phyloP scores from a whole-genome alignment of 2,888 invertebrate genomes.

The Agriopis aurantiaria region DNA sequence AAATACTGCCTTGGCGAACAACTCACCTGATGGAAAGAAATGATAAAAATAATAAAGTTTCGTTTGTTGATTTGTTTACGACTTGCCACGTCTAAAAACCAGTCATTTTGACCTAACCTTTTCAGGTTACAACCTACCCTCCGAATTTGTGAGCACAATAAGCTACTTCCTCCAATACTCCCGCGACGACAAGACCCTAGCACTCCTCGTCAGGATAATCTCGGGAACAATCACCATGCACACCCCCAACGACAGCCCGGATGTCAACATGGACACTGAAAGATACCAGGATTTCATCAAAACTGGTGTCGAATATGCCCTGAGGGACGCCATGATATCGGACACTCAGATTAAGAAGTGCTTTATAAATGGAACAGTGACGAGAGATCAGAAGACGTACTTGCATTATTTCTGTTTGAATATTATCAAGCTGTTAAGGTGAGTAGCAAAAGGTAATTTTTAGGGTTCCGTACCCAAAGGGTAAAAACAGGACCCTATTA shows the following conservation, averaged over 20 bases:
- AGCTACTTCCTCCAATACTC: slow-evolving; percentile 88
- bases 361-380: slow-evolving; percentile 63
- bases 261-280: slow-evolving; percentile 71
- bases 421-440: slow-evolving; percentile 77
- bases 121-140: slow-evolving; percentile 87
- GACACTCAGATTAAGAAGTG: slow-evolving; percentile 73
- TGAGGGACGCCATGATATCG: slow-evolving; percentile 72
- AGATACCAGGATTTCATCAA: slow-evolving; percentile 72
- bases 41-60: no score
- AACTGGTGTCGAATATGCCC: slow-evolving; percentile 75
- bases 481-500: no score
- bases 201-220: slow-evolving; percentile 87
- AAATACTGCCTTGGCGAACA: no score
- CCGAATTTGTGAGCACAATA: slow-evolving; percentile 87
- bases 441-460: slow-evolving; percentile 8
- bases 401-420: slow-evolving; percentile 77
- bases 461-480: no score
- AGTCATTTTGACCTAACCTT: slow-evolving; percentile 6
- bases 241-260: slow-evolving; percentile 69
- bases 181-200: slow-evolving; percentile 85
- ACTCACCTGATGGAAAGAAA: no score
- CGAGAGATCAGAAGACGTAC: slow-evolving; percentile 75
- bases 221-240: slow-evolving; percentile 86
- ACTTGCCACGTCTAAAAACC: no score
- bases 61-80: no score